Evolutionary conservation across 2,797 vertebrate genomes (phyloP).

Genomic region (Brachyalestes nurse): DNA sequence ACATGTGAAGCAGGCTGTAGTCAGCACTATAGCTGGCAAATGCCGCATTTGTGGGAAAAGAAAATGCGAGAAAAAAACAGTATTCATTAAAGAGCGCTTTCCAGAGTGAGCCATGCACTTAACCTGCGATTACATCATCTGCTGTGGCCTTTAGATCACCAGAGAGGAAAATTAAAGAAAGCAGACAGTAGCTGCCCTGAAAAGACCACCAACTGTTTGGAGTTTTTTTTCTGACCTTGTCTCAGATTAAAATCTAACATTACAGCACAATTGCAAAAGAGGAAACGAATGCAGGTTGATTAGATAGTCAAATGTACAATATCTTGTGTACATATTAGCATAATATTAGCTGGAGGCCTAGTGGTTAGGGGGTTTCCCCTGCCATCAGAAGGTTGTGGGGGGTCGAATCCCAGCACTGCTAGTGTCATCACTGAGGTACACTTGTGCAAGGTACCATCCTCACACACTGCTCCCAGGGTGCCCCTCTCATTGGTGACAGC

Average conservation of each 20-base stretch:
- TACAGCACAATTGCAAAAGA: neutral
- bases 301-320: too few relatives aligned
- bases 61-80: neutral
- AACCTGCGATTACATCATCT: neutral
- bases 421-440: too few relatives aligned
- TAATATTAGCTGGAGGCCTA: too few relatives aligned
- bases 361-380: too few relatives aligned
- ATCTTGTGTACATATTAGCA: too few relatives aligned
- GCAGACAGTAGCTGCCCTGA: neutral
- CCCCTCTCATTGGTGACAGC: too few relatives aligned
- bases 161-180: neutral
- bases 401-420: too few relatives aligned
- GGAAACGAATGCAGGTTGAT: too few relatives aligned
- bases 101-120: neutral
- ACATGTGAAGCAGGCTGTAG: neutral
- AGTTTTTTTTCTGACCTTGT: neutral
- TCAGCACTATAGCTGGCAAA: neutral
- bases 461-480: too few relatives aligned
- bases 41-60: neutral
- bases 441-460: too few relatives aligned
- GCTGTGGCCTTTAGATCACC: neutral
- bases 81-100: neutral
- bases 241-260: neutral
- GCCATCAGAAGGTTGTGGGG: too few relatives aligned
- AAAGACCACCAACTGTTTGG: neutral